Percentiles rank a stretch among this genome's conserved stretches.
These are phyloP conservation scores for Philaethria dido DNA, from an alignment of 2,888 invertebrate genomes.

Conservation along the genomic window DNA sequence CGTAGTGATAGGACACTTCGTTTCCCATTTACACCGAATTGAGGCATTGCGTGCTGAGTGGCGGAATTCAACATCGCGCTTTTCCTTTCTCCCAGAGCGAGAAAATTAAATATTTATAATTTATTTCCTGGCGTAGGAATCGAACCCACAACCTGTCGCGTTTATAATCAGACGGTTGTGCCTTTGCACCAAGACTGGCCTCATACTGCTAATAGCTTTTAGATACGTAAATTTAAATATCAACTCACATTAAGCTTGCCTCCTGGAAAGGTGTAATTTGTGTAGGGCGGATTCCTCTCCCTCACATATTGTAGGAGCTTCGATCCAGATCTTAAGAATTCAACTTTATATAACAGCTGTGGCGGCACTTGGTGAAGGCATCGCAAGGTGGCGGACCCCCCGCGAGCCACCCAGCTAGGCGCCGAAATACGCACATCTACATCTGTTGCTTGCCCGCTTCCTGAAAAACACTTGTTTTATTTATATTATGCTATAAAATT, in stretches of 20 bases:
- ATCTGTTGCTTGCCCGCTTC: constrained; percentile 76
- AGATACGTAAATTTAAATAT: constrained; percentile 14
- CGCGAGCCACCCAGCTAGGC: constrained; percentile 89
- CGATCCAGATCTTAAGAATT: constrained; percentile 77
- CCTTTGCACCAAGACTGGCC: no score
- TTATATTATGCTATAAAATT: not conserved
- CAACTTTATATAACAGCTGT: constrained; percentile 90
- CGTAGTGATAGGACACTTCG: no score
- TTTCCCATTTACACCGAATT: no score
- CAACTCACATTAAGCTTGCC: constrained; percentile 89
- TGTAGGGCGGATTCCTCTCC: constrained; percentile 89
- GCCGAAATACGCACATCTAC: constrained; percentile 86
- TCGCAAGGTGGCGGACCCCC: constrained; percentile 87
- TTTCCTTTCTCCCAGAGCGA: no score
- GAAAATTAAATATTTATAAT: no score
- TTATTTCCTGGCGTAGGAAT: no score
- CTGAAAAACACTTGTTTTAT: constrained; percentile 50
- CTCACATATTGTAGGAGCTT: constrained; percentile 92
- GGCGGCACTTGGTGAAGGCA: constrained; percentile 91
- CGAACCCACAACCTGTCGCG: no score
- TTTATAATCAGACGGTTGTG: no score
- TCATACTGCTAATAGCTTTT: constrained; percentile 17
- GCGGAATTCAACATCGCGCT: no score
- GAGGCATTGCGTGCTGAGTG: no score
- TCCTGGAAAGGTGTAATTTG: constrained; percentile 86